These are phyloP conservation scores for Drosophila yakuba DNA, from an alignment of 1,140 invertebrate species.

Conservation along the genomic window DNA sequence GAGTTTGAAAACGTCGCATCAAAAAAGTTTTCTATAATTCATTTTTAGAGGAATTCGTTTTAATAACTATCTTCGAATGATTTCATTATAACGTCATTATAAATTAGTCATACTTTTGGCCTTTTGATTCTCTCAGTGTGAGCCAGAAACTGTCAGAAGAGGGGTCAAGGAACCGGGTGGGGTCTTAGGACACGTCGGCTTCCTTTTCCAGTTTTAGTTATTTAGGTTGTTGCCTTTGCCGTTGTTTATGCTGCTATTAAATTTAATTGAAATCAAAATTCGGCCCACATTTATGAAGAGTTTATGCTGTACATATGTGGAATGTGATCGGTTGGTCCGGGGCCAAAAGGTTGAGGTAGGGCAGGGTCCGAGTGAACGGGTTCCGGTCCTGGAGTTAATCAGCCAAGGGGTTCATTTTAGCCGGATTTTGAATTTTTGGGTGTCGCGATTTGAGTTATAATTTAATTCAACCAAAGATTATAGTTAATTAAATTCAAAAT, in stretches of 20 bases:
- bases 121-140: not conserved
- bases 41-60: not conserved
- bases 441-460: too few relatives aligned
- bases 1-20: too few relatives aligned
- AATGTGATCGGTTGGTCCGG: slow-evolving; percentile 17
- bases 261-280: slow-evolving; percentile 82
- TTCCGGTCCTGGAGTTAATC: not conserved
- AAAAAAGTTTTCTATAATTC: too few relatives aligned
- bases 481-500: too few relatives aligned
- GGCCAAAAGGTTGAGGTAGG: slow-evolving; percentile 48
- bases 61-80: not conserved
- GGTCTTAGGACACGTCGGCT: slow-evolving; percentile 34
- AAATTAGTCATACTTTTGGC: not conserved
- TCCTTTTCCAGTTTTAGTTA: slow-evolving; percentile 33
- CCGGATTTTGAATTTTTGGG: not conserved
- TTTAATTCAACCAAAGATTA: too few relatives aligned
- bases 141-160: not conserved
- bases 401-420: slow-evolving; percentile 4
- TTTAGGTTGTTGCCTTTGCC: slow-evolving; percentile 33
- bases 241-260: slow-evolving; percentile 79
- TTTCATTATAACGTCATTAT: too few relatives aligned
- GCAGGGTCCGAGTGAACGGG: slow-evolving; percentile 2
- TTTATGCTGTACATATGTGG: slow-evolving; percentile 17
- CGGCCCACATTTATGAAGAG: slow-evolving; percentile 54
- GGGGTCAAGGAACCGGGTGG: slow-evolving; percentile 73